These are phyloP conservation scores for Papio anubis DNA, from an alignment of 2,113 vertebrate genomes.

Conservation along the genomic window DNA sequence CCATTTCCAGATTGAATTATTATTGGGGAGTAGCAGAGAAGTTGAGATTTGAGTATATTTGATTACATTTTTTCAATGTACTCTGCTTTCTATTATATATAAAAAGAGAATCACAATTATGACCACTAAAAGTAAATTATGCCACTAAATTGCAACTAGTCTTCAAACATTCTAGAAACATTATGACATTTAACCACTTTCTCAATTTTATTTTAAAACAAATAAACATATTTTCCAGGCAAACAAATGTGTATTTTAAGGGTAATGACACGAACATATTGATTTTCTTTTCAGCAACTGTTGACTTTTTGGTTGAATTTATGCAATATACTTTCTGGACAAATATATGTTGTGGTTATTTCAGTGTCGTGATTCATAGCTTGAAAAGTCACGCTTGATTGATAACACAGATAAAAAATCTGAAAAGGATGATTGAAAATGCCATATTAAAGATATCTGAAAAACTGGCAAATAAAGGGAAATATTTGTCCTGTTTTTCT, in stretches of 20 bases:
- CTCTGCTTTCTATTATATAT: neutral
- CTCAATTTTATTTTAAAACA: conserved; percentile 1
- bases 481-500: neutral
- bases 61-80: neutral
- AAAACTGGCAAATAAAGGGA: neutral
- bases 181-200: neutral
- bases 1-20: conserved; percentile 29
- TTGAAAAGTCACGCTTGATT: conserved; percentile 22
- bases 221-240: neutral
- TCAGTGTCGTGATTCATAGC: neutral
- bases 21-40: neutral
- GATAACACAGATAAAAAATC: neutral
- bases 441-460: neutral
- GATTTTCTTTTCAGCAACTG: conserved; percentile 34
- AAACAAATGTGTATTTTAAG: neutral
- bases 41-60: neutral
- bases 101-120: neutral
- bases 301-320: conserved; percentile 37
- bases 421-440: neutral
- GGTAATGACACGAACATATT: neutral
- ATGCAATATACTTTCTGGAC: neutral
- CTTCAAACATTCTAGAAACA: neutral
- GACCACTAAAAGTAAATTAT: neutral
- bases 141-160: neutral
- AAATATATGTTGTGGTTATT: neutral